Evolutionary conservation across 1,140 invertebrate species (phyloP).

Genomic region (Cydia fagiglandana): DNA sequence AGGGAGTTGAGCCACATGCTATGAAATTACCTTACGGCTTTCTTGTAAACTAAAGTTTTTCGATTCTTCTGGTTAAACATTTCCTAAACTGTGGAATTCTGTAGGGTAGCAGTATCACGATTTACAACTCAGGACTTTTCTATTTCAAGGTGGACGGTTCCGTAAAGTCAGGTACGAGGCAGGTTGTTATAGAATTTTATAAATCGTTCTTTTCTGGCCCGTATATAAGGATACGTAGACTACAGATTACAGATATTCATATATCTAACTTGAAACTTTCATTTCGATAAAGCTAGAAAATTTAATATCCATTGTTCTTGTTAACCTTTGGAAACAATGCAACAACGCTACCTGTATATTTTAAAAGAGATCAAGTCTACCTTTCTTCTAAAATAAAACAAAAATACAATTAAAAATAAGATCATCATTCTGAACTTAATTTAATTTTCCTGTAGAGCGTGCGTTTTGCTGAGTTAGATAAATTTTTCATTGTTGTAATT

Average conservation of each 20-base stretch:
- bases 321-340: too few relatives aligned
- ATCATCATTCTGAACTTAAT: background rate
- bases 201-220: conserved; percentile 6
- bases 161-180: conserved; percentile 42
- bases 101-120: conserved; percentile 40
- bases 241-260: background rate
- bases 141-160: conserved; percentile 54
- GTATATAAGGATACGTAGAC: background rate
- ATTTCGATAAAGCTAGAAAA: too few relatives aligned
- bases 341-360: too few relatives aligned
- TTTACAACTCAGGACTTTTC: conserved; percentile 50
- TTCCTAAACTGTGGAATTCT: conserved; percentile 44
- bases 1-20: conserved; percentile 48
- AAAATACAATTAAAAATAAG: too few relatives aligned
- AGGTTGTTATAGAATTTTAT: conserved; percentile 38
- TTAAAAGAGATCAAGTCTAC: too few relatives aligned
- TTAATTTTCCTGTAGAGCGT: background rate
- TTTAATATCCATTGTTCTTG: too few relatives aligned
- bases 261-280: too few relatives aligned
- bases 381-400: too few relatives aligned
- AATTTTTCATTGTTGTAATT: background rate
- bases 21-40: conserved; percentile 31
- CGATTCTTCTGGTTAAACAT: background rate
- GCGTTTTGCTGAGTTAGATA: background rate
- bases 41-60: conserved; percentile 41